Evolutionary conservation across 2,888 invertebrate genomes (phyloP).

Genomic region (Dolomedes plantarius): DNA sequence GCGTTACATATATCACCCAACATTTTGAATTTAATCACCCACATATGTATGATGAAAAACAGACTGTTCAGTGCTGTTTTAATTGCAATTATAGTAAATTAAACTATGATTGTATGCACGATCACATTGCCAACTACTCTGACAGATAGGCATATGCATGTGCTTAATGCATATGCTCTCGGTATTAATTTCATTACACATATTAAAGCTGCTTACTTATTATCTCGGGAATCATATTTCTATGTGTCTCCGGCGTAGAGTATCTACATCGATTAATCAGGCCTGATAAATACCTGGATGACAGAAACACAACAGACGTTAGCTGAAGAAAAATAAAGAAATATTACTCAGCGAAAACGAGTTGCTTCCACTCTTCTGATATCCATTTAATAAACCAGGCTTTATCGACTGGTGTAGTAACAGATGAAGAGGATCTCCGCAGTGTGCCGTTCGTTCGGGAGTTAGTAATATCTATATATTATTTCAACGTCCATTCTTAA

Average conservation of each 20-base stretch:
- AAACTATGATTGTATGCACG: too few relatives aligned
- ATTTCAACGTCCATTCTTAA: too few relatives aligned
- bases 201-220: not conserved
- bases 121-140: too few relatives aligned
- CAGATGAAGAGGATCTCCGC: conserved; percentile 20
- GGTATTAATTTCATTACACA: not conserved
- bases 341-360: not conserved
- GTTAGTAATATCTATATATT: too few relatives aligned
- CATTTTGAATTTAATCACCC: too few relatives aligned
- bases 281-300: conserved; percentile 1
- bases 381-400: conserved; percentile 19
- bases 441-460: too few relatives aligned
- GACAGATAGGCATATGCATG: too few relatives aligned
- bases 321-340: not conserved
- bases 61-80: too few relatives aligned
- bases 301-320: not conserved
- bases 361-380: not conserved
- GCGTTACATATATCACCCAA: too few relatives aligned
- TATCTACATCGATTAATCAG: not conserved
- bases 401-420: conserved; percentile 48
- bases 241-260: not conserved
- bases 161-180: too few relatives aligned
- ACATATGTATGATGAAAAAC: too few relatives aligned
- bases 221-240: not conserved
- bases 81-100: too few relatives aligned